Percentiles rank a stretch among this genome's conserved stretches.
Evolutionary conservation across 2,113 vertebrate genomes (phyloP).

Genomic region (Elanus axillaris): DNA sequence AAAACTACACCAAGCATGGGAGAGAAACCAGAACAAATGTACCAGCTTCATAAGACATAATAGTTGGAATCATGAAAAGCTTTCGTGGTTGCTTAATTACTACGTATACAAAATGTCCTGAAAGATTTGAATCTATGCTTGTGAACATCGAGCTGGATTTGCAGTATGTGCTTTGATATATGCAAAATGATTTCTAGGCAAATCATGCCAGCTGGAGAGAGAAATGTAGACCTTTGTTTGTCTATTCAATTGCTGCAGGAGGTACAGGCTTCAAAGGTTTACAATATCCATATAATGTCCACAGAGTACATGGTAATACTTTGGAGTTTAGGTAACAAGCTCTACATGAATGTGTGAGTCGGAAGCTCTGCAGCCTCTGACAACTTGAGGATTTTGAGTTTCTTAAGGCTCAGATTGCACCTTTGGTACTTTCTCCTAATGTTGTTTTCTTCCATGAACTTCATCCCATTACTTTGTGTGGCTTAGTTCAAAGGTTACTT

Average conservation of each 20-base stretch:
- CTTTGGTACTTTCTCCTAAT: neutral
- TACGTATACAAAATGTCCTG: neutral
- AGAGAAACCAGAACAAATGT: neutral
- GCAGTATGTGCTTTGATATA: neutral
- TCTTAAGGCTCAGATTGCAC: neutral
- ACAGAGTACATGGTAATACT: neutral
- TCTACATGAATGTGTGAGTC: fast-evolving
- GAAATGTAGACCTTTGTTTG: neutral
- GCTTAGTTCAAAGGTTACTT: neutral
- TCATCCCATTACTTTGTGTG: neutral
- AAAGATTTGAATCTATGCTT: neutral
- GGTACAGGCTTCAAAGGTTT: neutral
- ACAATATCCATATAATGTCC: no score
- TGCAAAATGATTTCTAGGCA: neutral
- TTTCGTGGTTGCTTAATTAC: neutral
- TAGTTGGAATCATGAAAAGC: fast-evolving
- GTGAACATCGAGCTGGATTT: neutral
- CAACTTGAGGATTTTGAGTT: neutral
- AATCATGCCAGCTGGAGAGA: neutral
- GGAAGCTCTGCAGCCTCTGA: neutral
- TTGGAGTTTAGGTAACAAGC: neutral
- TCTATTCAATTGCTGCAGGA: neutral
- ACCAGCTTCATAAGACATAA: neutral
- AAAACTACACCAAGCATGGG: neutral
- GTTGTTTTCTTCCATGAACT: neutral